These are phyloP conservation scores for Xenentodon cancila DNA, from an alignment of 2,797 vertebrate genomes.

Conservation along the genomic window DNA sequence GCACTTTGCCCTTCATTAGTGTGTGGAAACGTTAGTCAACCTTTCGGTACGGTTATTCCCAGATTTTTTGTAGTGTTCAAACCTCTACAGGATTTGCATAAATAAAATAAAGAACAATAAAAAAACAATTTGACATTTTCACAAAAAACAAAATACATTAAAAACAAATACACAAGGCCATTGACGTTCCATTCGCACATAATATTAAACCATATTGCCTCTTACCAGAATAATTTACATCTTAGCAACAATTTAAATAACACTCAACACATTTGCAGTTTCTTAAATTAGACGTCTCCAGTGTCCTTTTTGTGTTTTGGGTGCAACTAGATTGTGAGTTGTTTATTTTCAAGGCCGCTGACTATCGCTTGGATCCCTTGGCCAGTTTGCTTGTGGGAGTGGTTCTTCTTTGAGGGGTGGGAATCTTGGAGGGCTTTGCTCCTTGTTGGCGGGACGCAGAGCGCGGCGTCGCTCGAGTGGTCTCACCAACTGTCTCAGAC, in stretches of 20 bases:
- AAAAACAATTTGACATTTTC: constrained; percentile 86
- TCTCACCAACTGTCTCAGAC: constrained; percentile 88
- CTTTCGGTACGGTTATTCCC: constrained; percentile 76
- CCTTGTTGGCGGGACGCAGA: constrained; percentile 86
- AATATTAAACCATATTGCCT: constrained; percentile 94
- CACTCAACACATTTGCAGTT: constrained; percentile 79
- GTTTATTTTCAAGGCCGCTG: constrained; percentile 64
- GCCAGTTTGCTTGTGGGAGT: constrained; percentile 89
- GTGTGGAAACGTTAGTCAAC: constrained; percentile 88
- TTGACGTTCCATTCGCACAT: constrained; percentile 91
- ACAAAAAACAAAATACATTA: constrained; percentile 91
- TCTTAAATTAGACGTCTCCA: constrained; percentile 78
- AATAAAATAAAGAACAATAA: constrained; percentile 80
- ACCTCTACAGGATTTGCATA: constrained; percentile 85
- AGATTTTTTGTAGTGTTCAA: constrained; percentile 72
- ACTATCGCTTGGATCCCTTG: constrained; percentile 96
- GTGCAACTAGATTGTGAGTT: constrained; percentile 59
- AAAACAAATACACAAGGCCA: constrained; percentile 95
- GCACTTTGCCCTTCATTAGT: constrained; percentile 83
- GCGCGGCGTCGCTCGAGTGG: constrained; percentile 84
- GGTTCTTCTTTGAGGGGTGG: constrained; percentile 91
- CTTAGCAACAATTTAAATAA: constrained; percentile 91
- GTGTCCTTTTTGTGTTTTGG: constrained; percentile 68
- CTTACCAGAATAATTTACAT: constrained; percentile 98
- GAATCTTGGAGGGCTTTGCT: constrained; percentile 96